Percentiles rank a stretch among this genome's conserved stretches.
Evolutionary conservation across 2,797 vertebrate species (phyloP).

Genomic region (Coreius guichenoti): DNA sequence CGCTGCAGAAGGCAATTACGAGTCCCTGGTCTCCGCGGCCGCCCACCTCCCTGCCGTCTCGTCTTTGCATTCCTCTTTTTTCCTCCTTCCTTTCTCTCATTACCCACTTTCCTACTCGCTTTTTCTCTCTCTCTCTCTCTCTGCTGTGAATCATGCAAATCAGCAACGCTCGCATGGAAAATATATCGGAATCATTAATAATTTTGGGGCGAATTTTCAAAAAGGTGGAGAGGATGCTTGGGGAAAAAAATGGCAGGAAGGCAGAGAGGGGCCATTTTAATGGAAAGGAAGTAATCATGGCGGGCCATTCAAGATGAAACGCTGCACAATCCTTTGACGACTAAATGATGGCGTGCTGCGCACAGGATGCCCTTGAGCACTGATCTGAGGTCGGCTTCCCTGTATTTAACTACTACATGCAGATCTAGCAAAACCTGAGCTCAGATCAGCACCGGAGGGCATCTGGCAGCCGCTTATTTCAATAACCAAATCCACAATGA

Average conservation of each 20-base stretch:
- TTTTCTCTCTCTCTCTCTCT: constrained; percentile 18
- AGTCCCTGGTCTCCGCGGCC: constrained; percentile 48
- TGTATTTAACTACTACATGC: constrained; percentile 4
- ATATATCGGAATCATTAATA: constrained; percentile 53
- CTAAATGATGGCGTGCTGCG: constrained; percentile 23
- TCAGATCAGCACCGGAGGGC: constrained; percentile 20
- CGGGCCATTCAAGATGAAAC: constrained; percentile 44
- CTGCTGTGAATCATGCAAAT: constrained; percentile 56
- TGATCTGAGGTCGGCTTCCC: constrained; percentile 7
- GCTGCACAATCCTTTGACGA: constrained; percentile 35
- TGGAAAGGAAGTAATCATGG: constrained; percentile 40
- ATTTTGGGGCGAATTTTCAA: constrained; percentile 54
- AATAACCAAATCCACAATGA: constrained; percentile 30
- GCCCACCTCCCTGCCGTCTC: constrained; percentile 17
- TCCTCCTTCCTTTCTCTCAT: background rate
- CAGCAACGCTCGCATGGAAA: constrained; percentile 48
- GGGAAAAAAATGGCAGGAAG: constrained; percentile 5
- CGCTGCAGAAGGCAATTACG: constrained; percentile 58
- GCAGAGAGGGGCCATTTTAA: constrained; percentile 22
- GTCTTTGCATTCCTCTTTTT: constrained; percentile 31
- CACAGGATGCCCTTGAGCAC: constrained; percentile 22
- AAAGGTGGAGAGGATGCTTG: constrained; percentile 31
- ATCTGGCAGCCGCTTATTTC: constrained; percentile 25
- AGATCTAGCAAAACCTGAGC: constrained; percentile 8
- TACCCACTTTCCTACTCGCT: constrained; percentile 36